phyloP scores from a whole-genome alignment of 1,140 invertebrate genomes.

The Thaumetopoea pityocampa region DNA sequence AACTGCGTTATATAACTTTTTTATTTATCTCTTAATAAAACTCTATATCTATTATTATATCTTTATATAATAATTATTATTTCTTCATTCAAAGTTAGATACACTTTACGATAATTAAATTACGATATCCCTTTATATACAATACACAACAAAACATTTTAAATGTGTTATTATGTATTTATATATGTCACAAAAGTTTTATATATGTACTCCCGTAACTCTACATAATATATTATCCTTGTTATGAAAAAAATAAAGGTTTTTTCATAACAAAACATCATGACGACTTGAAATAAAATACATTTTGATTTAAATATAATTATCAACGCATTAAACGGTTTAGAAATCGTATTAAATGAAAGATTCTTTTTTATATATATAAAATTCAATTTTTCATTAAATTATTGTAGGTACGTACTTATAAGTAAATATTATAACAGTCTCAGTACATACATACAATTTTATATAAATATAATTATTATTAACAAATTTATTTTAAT shows the following conservation, averaged over 20 bases:
- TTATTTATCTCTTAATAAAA: constrained; percentile 73
- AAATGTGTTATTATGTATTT: constrained; percentile 36
- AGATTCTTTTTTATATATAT: constrained; percentile 59
- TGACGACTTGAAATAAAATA: constrained; percentile 27
- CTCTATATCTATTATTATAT: constrained; percentile 73
- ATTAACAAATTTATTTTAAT: constrained; percentile 52
- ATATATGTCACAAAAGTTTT: constrained; percentile 26
- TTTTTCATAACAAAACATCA: constrained; percentile 20
- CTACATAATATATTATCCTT: constrained; percentile 25
- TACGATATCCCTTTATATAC: constrained; percentile 36
- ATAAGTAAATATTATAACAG: constrained; percentile 71
- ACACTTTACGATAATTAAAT: constrained; percentile 62
- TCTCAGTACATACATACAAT: constrained; percentile 74
- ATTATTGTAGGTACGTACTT: constrained; percentile 68
- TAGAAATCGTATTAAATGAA: constrained; percentile 70
- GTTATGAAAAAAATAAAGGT: constrained; percentile 27
- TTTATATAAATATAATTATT: constrained; percentile 64
- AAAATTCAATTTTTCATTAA: too few relatives aligned
- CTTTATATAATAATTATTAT: constrained; percentile 71
- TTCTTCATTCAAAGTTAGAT: constrained; percentile 65
- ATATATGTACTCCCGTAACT: constrained; percentile 40
- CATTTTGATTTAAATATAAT: constrained; percentile 39
- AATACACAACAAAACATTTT: constrained; percentile 35
- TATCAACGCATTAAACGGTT: constrained; percentile 41
- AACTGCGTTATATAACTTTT: constrained; percentile 66